Base-by-base conservation (phyloP, 2,797 vertebrate species). In the Molossus alvarezi region DNA sequence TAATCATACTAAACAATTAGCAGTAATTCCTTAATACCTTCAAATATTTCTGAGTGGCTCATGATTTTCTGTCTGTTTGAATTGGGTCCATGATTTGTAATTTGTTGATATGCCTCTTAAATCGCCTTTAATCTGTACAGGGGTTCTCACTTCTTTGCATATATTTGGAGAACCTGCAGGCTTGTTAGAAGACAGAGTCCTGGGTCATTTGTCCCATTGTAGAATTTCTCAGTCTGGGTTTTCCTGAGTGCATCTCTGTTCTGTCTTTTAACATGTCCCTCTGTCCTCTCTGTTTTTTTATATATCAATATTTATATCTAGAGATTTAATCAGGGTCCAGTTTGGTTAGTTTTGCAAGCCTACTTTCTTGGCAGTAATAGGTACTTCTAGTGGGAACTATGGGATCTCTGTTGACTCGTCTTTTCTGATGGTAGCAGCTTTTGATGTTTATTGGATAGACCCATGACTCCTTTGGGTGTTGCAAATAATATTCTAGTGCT, bases 31-130 rank as follows among this genome's bases (percentile, higher is more conserved):
- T 91, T 58, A 64, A 13, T 87, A 15, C 25, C 62, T 88, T 83
- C 67, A 80, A 93, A 93, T 4, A 21, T 88, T 84, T 95, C 87
- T 71, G n/a, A 95, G 17, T 33, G 41, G 25, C 5, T 89, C 11
- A 6, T 41, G 25, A n/a, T 23, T 81, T 69, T 51, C 69, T 57
- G 60, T 91, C 79, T 76, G n/a, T 48, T 86, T 80, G 41, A 72
- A 84, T 64, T 90, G 81, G 69, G 25, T 60, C 67, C 45, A 57
- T n/a, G 11, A 45, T n/a, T 29, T 81, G 18, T 73, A 67, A 88
- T 83, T 55, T 79, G 58, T 21, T 29, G 27, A 73, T 45, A n/a
- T 3, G 48, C 6, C 25, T 90, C 58, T 73, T 65, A 11, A 88
- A 20, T 55, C 58, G 82, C 62, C 73, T 33, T 33, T 29, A 9